Conservation (phyloP, 2,113 vertebrate species). For the Aspidoscelis tigris region DNA sequence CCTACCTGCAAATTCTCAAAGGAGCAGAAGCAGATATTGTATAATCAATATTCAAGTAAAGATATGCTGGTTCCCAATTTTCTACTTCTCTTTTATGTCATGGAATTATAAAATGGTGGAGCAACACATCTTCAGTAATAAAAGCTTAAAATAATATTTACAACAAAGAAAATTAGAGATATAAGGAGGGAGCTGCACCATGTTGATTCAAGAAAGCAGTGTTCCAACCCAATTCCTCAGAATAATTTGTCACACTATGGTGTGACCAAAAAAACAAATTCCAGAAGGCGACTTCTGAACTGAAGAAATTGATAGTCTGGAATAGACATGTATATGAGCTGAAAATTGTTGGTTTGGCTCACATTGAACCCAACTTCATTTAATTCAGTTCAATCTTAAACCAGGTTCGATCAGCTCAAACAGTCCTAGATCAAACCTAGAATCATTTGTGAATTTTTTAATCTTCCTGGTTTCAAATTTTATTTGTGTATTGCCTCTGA, state of each 20-base stretch:
- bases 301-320: neutral
- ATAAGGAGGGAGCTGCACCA: neutral
- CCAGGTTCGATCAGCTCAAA: too few species aligned
- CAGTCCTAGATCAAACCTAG: too few species aligned
- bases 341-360: too few species aligned
- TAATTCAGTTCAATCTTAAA: too few species aligned
- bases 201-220: too few species aligned
- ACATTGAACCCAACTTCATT: too few species aligned
- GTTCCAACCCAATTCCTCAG: neutral
- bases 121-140: neutral
- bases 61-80: constrained; percentile 34
- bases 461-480: too few species aligned
- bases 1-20: constrained; percentile 49
- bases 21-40: constrained; percentile 46
- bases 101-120: neutral
- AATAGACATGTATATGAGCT: too few species aligned
- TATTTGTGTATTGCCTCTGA: too few species aligned
- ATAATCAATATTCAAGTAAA: constrained; percentile 49
- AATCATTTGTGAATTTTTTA: too few species aligned
- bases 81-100: constrained; percentile 20
- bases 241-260: neutral
- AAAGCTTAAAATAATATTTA: neutral
- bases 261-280: neutral
- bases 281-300: neutral
- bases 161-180: neutral